Evolutionary conservation across 1,140 invertebrate genomes (phyloP).

Genomic region (Drosophila varians): DNA sequence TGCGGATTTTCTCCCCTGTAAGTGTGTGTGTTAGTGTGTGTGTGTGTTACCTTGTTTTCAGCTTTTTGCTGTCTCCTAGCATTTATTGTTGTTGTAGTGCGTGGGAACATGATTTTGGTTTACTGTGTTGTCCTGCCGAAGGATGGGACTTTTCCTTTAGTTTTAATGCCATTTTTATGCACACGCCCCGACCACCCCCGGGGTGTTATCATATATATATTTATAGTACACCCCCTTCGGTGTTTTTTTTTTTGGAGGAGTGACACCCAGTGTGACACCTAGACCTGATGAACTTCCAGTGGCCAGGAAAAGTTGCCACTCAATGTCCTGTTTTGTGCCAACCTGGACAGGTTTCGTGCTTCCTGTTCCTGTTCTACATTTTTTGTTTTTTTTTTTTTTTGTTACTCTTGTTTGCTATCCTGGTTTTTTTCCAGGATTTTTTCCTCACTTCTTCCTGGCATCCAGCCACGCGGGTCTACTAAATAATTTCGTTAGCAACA

Average conservation of each 20-base stretch:
- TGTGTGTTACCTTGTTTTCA: background rate
- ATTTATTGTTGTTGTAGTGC: slow-evolving; percentile 4
- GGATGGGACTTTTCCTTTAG: slow-evolving; percentile 34
- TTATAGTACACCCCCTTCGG: too few relatives aligned
- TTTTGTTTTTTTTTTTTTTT: slow-evolving; percentile 6
- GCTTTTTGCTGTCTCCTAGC: background rate
- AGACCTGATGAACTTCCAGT: slow-evolving; percentile 33
- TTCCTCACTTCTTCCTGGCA: background rate
- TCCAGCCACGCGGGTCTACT: slow-evolving; percentile 40
- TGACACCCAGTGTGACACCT: slow-evolving; percentile 2
- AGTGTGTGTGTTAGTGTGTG: slow-evolving; percentile 3
- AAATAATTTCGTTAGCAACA: slow-evolving; percentile 57
- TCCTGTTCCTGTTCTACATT: background rate
- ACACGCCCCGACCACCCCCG: background rate
- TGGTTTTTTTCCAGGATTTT: background rate
- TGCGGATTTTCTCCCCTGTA: slow-evolving; percentile 19
- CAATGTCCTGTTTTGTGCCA: slow-evolving; percentile 21
- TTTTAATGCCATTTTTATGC: slow-evolving; percentile 65
- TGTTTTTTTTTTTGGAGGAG: background rate
- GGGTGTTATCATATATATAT: background rate
- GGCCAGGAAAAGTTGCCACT: slow-evolving; percentile 19
- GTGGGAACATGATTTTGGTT: slow-evolving; percentile 41
- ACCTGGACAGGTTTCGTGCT: slow-evolving; percentile 5
- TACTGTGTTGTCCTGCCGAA: background rate
- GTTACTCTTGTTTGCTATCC: background rate